Evolutionary conservation across 2,797 vertebrate species (phyloP).

Genomic region (Gadopsis bispinosus): DNA sequence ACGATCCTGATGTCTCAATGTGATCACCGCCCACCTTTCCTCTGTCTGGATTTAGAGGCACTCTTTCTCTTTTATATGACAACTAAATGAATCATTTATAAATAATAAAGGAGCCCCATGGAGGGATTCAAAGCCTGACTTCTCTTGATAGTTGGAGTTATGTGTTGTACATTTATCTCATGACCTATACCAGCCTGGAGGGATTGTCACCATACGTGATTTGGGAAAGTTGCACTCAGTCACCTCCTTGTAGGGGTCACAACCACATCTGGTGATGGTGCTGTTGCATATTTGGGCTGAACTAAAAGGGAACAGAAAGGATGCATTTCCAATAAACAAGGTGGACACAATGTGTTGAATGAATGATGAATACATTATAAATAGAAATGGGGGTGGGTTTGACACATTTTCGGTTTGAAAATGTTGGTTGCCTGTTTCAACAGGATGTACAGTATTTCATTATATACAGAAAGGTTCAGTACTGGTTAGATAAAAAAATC

Average conservation of each 20-base stretch:
- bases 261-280: conserved; percentile 14
- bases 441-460: background rate
- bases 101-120: conserved; percentile 43
- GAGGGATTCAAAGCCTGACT: conserved; percentile 31
- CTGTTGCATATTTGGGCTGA: conserved; percentile 10
- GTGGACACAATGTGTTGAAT: background rate
- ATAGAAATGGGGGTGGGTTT: background rate
- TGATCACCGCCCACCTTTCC: conserved; percentile 58
- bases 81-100: conserved; percentile 60
- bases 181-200: conserved; percentile 16
- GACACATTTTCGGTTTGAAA: background rate
- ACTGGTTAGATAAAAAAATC: background rate
- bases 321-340: background rate
- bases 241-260: conserved; percentile 14
- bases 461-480: background rate
- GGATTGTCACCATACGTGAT: conserved; percentile 32
- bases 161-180: conserved; percentile 49
- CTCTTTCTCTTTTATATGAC: conserved; percentile 53
- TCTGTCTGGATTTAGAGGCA: conserved; percentile 43
- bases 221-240: conserved; percentile 24
- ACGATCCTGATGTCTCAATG: conserved; percentile 62
- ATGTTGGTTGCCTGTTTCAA: background rate
- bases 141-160: conserved; percentile 34
- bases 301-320: background rate
- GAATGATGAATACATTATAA: background rate